Conservation (phyloP, 2,113 vertebrate species). For the Formicarius rufipectus region DNA sequence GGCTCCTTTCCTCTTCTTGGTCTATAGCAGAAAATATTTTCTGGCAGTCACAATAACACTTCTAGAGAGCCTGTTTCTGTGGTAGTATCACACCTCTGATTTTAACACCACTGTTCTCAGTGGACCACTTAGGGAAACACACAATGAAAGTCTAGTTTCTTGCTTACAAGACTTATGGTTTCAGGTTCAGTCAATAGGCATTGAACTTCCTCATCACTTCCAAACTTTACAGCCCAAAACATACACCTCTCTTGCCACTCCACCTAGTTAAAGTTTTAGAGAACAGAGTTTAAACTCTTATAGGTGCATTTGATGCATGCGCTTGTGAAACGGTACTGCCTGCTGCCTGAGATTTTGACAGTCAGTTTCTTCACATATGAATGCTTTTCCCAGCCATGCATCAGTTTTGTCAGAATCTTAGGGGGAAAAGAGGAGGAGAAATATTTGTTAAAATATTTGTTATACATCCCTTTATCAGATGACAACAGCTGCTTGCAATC, state of each 20-base stretch:
- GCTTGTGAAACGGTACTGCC: not conserved
- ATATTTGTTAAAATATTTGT: slow-evolving; percentile 42
- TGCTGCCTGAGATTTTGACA: not conserved
- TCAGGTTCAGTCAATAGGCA: not conserved
- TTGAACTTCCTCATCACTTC: not conserved
- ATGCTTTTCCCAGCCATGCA: not conserved
- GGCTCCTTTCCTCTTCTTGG: not conserved
- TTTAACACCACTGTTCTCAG: not conserved
- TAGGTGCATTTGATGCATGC: not conserved
- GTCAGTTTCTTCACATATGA: not conserved
- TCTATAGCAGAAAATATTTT: not conserved
- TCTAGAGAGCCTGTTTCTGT: not conserved
- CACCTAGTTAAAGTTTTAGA: not conserved
- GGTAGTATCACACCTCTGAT: not conserved
- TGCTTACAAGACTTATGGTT: not conserved
- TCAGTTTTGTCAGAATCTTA: not conserved
- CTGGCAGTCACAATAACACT: not conserved
- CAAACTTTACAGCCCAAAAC: not conserved
- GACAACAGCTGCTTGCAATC: slow-evolving; percentile 30
- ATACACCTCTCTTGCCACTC: not conserved
- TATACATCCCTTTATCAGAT: not conserved
- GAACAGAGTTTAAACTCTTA: not conserved
- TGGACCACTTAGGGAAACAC: not conserved
- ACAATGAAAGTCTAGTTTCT: not conserved
- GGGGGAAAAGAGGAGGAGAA: not conserved